These are phyloP conservation scores for Arizona elegans DNA, from an alignment of 2,113 vertebrate genomes.

Conservation along the genomic window DNA sequence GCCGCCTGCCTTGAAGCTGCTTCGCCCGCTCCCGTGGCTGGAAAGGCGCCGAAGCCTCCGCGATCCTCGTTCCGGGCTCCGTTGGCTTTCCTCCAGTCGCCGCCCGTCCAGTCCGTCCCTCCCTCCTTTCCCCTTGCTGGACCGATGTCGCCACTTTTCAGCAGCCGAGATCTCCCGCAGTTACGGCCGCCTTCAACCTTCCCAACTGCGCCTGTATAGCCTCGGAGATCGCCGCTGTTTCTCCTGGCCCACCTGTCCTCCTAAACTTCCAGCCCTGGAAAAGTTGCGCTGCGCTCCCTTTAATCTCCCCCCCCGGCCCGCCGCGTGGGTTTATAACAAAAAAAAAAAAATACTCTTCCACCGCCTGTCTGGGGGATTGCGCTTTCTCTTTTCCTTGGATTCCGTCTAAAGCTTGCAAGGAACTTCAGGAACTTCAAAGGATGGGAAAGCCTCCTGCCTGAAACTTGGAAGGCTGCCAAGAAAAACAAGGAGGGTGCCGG, in stretches of 20 bases:
- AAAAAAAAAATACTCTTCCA: background rate
- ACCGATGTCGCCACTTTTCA: background rate
- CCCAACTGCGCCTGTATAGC: background rate
- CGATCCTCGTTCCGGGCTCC: background rate
- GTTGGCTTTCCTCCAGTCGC: accelerated
- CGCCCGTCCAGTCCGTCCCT: background rate
- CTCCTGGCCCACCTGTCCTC: background rate
- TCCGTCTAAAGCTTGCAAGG: background rate
- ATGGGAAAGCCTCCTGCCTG: no score
- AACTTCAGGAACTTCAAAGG: background rate
- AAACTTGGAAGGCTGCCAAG: background rate
- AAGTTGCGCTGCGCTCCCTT: background rate
- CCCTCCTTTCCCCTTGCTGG: background rate
- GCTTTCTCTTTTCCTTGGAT: background rate
- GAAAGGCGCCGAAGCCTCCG: background rate
- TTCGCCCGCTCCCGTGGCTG: background rate
- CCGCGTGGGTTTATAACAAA: background rate
- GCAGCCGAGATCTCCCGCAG: background rate
- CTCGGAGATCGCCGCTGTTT: background rate
- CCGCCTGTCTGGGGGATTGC: background rate
- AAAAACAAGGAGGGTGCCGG: no score
- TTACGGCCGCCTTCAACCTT: background rate
- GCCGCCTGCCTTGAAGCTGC: background rate
- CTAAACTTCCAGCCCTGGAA: background rate
- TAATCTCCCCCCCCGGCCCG: no score